A percentile compares a stretch with the other conserved stretches of the same genome.
Conservation (phyloP, 2,113 vertebrate species). For the Odontesthes bonariensis region DNA sequence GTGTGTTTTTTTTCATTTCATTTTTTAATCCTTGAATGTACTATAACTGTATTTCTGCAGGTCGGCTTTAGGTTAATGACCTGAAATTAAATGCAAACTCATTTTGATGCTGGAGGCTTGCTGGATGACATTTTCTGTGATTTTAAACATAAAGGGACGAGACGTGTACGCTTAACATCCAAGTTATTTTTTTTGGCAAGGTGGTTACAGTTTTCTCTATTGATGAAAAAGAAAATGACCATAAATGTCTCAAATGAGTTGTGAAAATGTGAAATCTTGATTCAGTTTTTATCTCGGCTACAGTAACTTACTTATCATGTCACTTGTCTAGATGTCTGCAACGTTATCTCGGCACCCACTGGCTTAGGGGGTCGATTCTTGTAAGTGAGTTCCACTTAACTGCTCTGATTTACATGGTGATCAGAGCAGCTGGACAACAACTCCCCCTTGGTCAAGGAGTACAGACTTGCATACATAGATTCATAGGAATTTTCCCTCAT, state of each 20-base stretch:
- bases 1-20: too few species aligned
- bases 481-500: constrained; percentile 33
- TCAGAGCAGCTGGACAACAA: constrained; percentile 52
- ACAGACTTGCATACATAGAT: constrained; percentile 26
- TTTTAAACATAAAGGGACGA: constrained; percentile 11
- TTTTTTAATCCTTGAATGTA: too few species aligned
- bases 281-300: not conserved
- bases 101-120: constrained; percentile 22
- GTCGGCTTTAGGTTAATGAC: constrained; percentile 4
- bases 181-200: constrained; percentile 8
- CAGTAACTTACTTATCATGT: constrained; percentile 13
- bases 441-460: constrained; percentile 47
- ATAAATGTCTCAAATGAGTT: not conserved
- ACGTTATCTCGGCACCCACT: constrained; percentile 35
- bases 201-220: not conserved
- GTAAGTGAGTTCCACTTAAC: constrained; percentile 64
- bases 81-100: constrained; percentile 27
- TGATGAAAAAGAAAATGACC: not conserved
- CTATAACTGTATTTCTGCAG: not conserved
- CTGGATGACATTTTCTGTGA: constrained; percentile 7
- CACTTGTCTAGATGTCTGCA: constrained; percentile 53
- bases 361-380: constrained; percentile 62
- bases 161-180: constrained; percentile 8
- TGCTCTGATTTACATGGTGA: constrained; percentile 71
- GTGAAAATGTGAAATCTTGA: constrained; percentile 18